Base-by-base conservation (phyloP, 2,797 vertebrate genomes). In the Urosaurus nigricauda region DNA sequence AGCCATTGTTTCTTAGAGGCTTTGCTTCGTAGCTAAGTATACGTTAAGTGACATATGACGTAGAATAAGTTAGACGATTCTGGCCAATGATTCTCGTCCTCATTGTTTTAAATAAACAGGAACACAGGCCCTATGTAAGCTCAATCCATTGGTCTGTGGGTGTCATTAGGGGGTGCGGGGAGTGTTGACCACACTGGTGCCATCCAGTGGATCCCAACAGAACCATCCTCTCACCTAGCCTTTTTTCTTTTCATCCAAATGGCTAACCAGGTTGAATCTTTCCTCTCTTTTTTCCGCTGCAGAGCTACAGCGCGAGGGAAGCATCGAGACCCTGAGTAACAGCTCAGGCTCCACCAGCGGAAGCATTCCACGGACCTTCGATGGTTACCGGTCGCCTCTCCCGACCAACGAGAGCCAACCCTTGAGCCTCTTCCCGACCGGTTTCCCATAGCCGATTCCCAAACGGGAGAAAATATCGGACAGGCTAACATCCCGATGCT, bases 301-400 rank as follows among this genome's bases (percentile, higher is more conserved):
- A 98, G 99, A 99, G 96, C 98, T 99, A 91, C 99, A 99, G 97
- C 98, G 98, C 96, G 99, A 99, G 96, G 99, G 99, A 96, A 99
- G 99, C 97, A 99, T 99, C 89, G 99, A 99, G 97, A 99, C 99
- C 2, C 98, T 99, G 93, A 99, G 99, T 94, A 99, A 99, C 98
- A 99, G 99, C 96, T 99, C 99, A 0, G 99, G 98, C 2, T 99
- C 99, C 95, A 99, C 99, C 94, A 99, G 98, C 29, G 98, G 98
- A 95, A 99, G 98, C 95, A 99, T 99, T 96, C 98, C 98, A 0
- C 98, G 98, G 91, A 98, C 98, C 96, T 99, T 98, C 1, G 99
- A 99, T 40, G 98, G 99, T 82, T 99, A 99, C 96, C 97, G 98
- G 12, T 99, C 98, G 0, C 98, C 98, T 0, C 98, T 99, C 73